These are phyloP conservation scores for Phaedon cochleariae DNA, from an alignment of 2,888 invertebrate genomes.

Conservation along the genomic window DNA sequence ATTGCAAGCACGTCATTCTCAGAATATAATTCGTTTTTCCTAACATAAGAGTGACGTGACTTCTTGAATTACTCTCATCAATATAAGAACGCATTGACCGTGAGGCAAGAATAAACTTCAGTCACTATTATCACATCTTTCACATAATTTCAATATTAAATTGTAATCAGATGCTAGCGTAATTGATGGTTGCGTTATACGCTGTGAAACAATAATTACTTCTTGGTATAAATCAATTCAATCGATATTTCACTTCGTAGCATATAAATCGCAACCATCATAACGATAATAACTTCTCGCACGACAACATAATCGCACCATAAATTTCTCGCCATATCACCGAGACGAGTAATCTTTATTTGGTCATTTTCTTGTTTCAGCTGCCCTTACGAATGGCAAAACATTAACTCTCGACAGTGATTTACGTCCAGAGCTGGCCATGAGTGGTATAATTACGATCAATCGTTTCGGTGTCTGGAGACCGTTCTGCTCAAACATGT, in stretches of 20 bases:
- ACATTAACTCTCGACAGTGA: conserved; percentile 69
- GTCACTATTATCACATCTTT: not conserved
- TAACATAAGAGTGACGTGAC: too few relatives aligned
- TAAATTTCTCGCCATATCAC: conserved; percentile 16
- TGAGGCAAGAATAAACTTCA: not conserved
- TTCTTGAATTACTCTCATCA: too few relatives aligned
- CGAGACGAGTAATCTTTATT: conserved; percentile 23
- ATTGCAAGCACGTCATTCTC: too few relatives aligned
- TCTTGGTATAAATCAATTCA: not conserved
- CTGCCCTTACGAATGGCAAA: conserved; percentile 73
- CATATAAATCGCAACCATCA: not conserved
- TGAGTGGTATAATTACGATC: conserved; percentile 71
- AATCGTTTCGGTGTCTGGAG: conserved; percentile 72
- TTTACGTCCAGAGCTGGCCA: conserved; percentile 67
- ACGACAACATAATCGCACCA: conserved; percentile 17
- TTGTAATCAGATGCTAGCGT: not conserved
- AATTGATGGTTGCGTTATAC: not conserved
- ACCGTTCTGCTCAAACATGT: conserved; percentile 66
- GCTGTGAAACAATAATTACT: not conserved
- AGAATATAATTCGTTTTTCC: too few relatives aligned
- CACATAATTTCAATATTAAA: not conserved
- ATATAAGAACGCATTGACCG: too few relatives aligned
- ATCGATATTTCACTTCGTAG: not conserved
- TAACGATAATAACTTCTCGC: conserved; percentile 16
- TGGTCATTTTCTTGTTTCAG: conserved; percentile 61